Conservation (phyloP, 2,888 invertebrate species). For the Ichneumon xanthorius region DNA sequence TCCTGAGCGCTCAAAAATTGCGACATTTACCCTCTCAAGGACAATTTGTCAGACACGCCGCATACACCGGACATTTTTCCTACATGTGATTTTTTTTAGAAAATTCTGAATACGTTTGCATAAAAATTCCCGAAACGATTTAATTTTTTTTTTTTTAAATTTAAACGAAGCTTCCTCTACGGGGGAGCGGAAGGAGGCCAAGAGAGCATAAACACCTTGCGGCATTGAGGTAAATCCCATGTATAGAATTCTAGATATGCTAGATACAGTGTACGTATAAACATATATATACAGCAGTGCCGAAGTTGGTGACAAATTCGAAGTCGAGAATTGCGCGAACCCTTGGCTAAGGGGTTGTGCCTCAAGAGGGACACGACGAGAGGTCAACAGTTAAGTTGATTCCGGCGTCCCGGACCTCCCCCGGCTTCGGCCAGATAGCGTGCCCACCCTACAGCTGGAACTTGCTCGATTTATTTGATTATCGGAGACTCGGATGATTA, state of each 20-base stretch:
- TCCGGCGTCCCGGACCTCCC: slow-evolving; percentile 32
- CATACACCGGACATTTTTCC: too few species aligned
- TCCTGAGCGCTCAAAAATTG: too few species aligned
- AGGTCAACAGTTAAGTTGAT: slow-evolving; percentile 54
- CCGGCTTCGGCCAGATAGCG: slow-evolving; percentile 1
- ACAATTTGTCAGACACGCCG: too few species aligned
- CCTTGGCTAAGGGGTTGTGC: slow-evolving; percentile 20
- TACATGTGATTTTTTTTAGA: too few species aligned
- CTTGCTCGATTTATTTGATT: slow-evolving; percentile 79
- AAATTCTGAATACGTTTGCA: too few species aligned
- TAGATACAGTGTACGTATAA: background rate
- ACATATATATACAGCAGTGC: background rate
- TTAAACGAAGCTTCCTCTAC: background rate
- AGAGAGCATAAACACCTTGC: background rate
- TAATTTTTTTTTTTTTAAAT: too few species aligned
- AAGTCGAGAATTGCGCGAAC: slow-evolving; percentile 21
- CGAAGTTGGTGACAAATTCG: slow-evolving; percentile 8
- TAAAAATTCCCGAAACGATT: too few species aligned
- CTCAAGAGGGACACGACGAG: slow-evolving; percentile 25
- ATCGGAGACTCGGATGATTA: slow-evolving; percentile 76
- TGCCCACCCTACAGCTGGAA: slow-evolving; percentile 66
- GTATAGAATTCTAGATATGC: slow-evolving; percentile 19
- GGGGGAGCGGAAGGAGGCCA: background rate
- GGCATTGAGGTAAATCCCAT: background rate
- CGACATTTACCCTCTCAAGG: too few species aligned